Evolutionary conservation across 2,797 vertebrate species (phyloP).

Genomic region (Lacerta agilis): DNA sequence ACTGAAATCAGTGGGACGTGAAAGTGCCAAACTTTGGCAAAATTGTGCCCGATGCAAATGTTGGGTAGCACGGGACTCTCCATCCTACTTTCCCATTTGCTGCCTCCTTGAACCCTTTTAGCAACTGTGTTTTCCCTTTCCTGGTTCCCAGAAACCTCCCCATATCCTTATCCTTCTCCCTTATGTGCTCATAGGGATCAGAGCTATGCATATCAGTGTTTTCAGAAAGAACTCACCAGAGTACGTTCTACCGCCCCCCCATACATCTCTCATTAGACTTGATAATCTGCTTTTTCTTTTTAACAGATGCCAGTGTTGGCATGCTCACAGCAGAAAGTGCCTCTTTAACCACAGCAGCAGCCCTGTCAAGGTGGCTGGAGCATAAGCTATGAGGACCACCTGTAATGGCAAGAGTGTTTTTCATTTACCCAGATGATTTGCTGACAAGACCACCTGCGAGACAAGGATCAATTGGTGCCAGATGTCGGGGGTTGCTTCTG

Average conservation of each 20-base stretch:
- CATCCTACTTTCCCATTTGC: slow-evolving; percentile 50
- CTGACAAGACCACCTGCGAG: slow-evolving; percentile 21
- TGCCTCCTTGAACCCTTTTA: slow-evolving; percentile 31
- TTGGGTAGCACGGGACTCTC: neutral
- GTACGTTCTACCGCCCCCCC: slow-evolving; percentile 36
- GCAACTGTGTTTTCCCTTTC: neutral
- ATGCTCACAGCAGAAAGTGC: slow-evolving; percentile 41
- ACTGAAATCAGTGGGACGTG: neutral
- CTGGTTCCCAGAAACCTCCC: neutral
- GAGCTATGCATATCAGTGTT: slow-evolving; percentile 35
- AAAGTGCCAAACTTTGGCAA: neutral
- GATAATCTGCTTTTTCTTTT: slow-evolving; percentile 61
- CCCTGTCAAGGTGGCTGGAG: neutral
- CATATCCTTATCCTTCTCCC: neutral
- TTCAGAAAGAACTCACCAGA: slow-evolving; percentile 42
- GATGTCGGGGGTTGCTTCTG: neutral
- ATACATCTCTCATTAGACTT: slow-evolving; percentile 53
- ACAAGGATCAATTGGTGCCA: neutral
- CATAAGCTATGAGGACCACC: neutral
- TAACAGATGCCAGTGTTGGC: slow-evolving; percentile 45
- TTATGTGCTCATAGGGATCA: slow-evolving; percentile 29
- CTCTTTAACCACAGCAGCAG: slow-evolving; percentile 17
- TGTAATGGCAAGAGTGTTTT: neutral
- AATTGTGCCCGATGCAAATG: neutral
- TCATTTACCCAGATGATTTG: slow-evolving; percentile 14